These are phyloP conservation scores for Rhorus exstirpatorius DNA, from an alignment of 2,888 invertebrate genomes.

Conservation along the genomic window DNA sequence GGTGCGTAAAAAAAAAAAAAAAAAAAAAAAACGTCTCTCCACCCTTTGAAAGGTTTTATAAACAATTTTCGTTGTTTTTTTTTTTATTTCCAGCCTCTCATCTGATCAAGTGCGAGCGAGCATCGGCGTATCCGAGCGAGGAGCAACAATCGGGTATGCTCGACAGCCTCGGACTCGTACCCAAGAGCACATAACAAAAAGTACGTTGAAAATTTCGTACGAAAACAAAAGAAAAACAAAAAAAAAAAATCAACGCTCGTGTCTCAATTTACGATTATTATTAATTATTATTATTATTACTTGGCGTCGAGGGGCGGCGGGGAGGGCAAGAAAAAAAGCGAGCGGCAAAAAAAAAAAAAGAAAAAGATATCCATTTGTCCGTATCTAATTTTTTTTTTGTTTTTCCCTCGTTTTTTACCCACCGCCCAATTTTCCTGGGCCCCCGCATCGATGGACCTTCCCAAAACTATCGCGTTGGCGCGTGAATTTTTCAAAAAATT, in stretches of 20 bases:
- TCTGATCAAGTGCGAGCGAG: conserved; percentile 91
- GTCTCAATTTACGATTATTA: too few species aligned
- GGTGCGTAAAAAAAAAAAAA: conserved; percentile 82
- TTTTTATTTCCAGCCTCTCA: conserved; percentile 88
- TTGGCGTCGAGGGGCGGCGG: too few species aligned
- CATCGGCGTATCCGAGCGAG: conserved; percentile 90
- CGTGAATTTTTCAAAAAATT: conserved; percentile 66
- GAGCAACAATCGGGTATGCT: conserved; percentile 86
- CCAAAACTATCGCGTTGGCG: too few species aligned
- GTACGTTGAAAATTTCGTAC: conserved; percentile 52
- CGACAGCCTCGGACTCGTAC: conserved; percentile 83
- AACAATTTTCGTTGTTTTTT: conserved; percentile 6
- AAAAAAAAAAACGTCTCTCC: neutral
- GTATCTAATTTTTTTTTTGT: too few species aligned
- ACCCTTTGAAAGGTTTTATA: too few species aligned
- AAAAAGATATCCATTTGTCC: too few species aligned
- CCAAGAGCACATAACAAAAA: conserved; percentile 78
- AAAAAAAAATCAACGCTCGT: neutral
- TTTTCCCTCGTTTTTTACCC: too few species aligned
- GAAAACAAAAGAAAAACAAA: neutral
- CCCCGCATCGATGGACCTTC: too few species aligned
- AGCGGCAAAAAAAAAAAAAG: too few species aligned
- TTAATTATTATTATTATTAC: too few species aligned
- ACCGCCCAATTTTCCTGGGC: too few species aligned
- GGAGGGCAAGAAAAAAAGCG: too few species aligned